Conservation (phyloP, 2,888 invertebrate species). For the Chrysolina oricalcia region DNA sequence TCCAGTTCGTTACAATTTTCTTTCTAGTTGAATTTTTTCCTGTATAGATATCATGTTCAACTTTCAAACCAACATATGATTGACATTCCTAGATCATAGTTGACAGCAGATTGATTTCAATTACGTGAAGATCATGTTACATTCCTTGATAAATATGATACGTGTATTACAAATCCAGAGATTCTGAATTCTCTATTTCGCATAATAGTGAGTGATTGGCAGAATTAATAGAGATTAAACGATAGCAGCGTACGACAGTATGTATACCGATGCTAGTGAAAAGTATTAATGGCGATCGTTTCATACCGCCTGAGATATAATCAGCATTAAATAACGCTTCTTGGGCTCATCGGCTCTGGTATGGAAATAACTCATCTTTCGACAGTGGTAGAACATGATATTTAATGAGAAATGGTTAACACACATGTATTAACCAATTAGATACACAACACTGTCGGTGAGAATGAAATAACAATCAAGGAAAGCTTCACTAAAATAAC, state of each 20-base stretch:
- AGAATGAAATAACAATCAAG: too few species aligned
- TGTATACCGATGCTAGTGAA: neutral
- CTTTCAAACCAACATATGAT: neutral
- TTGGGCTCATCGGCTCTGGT: neutral
- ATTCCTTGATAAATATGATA: slow-evolving; percentile 2
- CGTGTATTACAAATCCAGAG: neutral
- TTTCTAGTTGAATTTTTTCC: too few species aligned
- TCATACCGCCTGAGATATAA: slow-evolving; percentile 3
- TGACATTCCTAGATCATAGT: neutral
- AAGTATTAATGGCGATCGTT: slow-evolving; percentile 2
- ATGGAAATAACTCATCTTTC: neutral
- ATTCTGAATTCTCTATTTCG: slow-evolving; percentile 11
- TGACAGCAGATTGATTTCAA: neutral
- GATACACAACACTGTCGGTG: too few species aligned
- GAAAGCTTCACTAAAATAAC: too few species aligned
- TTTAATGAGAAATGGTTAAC: too few species aligned
- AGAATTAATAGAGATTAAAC: slow-evolving; percentile 30
- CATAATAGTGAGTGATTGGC: slow-evolving; percentile 39
- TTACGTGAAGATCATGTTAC: neutral
- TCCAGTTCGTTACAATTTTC: too few species aligned
- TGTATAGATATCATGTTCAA: neutral
- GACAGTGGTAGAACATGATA: neutral
- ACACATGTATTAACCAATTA: too few species aligned
- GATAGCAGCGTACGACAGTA: neutral
- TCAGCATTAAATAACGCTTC: neutral